phyloP scores from a whole-genome alignment of 1,140 invertebrate species.

The Onthophagus taurus region DNA sequence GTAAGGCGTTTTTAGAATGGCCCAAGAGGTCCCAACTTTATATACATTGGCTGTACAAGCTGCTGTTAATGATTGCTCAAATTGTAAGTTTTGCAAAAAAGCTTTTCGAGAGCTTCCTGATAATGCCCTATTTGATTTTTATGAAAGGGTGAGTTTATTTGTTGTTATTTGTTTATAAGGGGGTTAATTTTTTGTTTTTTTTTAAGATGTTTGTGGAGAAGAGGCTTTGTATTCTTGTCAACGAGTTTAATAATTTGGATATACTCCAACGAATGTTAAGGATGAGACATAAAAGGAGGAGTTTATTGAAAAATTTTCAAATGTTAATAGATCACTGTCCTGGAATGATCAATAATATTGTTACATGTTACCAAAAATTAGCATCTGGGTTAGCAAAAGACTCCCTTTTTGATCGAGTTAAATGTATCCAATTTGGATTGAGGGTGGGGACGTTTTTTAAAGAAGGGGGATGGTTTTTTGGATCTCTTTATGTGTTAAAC shows the following conservation, averaged over 20 bases:
- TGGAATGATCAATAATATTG: too few relatives aligned
- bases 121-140: conserved; percentile 54
- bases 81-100: conserved; percentile 21
- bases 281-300: conserved; percentile 55
- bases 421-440: conserved; percentile 46
- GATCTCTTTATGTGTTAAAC: conserved; percentile 60
- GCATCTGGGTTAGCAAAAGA: conserved; percentile 40
- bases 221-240: conserved; percentile 27
- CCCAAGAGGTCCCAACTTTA: too few relatives aligned
- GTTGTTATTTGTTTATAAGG: neutral
- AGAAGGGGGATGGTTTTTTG: conserved; percentile 74
- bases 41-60: conserved; percentile 22
- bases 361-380: conserved; percentile 44
- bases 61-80: conserved; percentile 16
- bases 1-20: too few relatives aligned
- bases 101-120: conserved; percentile 40
- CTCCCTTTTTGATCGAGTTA: conserved; percentile 15
- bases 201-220: conserved; percentile 28
- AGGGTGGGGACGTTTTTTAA: conserved; percentile 66
- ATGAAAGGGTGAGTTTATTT: conserved; percentile 48
- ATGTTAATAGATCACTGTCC: conserved; percentile 52
- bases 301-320: conserved; percentile 57
- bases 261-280: conserved; percentile 63
- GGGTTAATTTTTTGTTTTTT: conserved; percentile 1
- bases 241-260: conserved; percentile 62